Evolutionary conservation across 2,888 invertebrate species (phyloP).

Genomic region (Empis stercorea): DNA sequence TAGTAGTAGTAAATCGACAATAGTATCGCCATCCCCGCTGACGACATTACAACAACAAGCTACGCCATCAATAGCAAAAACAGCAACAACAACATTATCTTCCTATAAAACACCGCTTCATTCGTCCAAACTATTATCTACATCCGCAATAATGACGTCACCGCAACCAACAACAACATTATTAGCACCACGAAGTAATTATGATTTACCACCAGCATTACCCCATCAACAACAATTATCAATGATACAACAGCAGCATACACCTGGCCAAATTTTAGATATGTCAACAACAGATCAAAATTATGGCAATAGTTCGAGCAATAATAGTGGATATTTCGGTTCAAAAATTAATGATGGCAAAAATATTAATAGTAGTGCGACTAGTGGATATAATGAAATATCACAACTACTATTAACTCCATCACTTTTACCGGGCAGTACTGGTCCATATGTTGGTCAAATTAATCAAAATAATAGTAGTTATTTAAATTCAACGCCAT

Average conservation of each 20-base stretch:
- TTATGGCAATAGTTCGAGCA: background rate
- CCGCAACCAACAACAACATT: background rate
- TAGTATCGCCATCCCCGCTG: background rate
- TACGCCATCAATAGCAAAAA: background rate
- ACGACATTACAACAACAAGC: background rate
- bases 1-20: background rate
- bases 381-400: background rate
- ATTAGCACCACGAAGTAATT: background rate
- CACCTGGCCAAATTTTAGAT: constrained; percentile 1
- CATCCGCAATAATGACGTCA: background rate
- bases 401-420: constrained; percentile 9
- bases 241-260: background rate
- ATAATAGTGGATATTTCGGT: background rate
- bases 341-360: no score
- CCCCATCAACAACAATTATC: background rate
- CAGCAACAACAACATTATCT: background rate
- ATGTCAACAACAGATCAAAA: background rate
- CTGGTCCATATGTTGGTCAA: constrained; percentile 10
- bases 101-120: background rate
- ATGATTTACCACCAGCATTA: background rate
- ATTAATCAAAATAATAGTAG: constrained; percentile 11
- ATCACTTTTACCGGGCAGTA: constrained; percentile 7
- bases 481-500: constrained; percentile 4
- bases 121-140: background rate
- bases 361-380: no score